Evolutionary conservation across 2,888 invertebrate species (phyloP), one percentile per base, ranked within the genome.

Genomic region (Chaetogeoica ovagalla): DNA sequence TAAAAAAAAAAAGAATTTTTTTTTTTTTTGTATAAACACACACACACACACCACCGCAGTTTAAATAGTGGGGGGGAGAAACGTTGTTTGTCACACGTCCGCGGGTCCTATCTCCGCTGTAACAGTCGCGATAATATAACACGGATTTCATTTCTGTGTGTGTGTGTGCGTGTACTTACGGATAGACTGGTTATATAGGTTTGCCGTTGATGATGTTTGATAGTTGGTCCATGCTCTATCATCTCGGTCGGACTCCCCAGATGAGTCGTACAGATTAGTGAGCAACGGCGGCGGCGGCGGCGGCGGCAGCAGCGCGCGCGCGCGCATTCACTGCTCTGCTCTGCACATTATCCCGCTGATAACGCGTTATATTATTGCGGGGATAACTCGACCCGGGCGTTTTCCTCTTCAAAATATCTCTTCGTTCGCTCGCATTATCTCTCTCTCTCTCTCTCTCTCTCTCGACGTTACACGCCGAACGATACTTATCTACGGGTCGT

Each of bases 191-290:
- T 69, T 76, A 65, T 76, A 68, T 76, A 75, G 76, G 68, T 77
- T 69, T 77, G 77, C 77, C 77, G 70, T 77, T 77, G 77, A 77
- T 77, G 76, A 69, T 69, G 76, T 76, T 68, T 69, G 77, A 77
- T 77, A 77, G 77, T 77, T 70, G n/a, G n/a, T n/a, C n/a, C 77
- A 70, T 77, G 77, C 77, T 77, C 77, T 77, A 77, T 77, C 77
- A 77, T 77, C 77, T 77, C 77, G 69, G 77, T 77, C 62, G 70
- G 70, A 77, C 77, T 77, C 69, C 76, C 77, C 70, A 77, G 77
- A 77, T 77, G 77, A 77, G 39, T 62, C 62, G 77, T 77, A n/a
- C 52, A 77, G 77, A 77, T 77, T 77, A 77, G 55, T n/a, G n/a
- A n/a, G n/a, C n/a, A n/a, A 30, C 4, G 4, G 30, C 4, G 30